Conservation (phyloP, 2,797 vertebrate species). For the Chiroxiphia lanceolata region DNA sequence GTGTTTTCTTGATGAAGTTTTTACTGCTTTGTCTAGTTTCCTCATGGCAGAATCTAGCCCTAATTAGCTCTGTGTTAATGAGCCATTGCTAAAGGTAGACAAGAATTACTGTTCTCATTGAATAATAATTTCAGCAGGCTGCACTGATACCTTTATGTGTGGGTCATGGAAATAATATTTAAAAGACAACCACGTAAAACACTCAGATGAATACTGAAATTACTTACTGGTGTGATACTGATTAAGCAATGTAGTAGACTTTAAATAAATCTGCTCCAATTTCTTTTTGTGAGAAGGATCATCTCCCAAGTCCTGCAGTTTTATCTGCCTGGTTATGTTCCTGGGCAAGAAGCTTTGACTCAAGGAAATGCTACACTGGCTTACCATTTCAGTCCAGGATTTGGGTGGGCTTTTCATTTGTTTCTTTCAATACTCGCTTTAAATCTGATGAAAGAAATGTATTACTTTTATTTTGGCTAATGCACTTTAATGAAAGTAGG, state of each 20-base stretch:
- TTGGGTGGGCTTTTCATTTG: background rate
- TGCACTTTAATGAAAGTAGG: background rate
- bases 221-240: background rate
- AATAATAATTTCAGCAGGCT: background rate
- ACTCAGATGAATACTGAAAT: background rate
- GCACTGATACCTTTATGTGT: background rate
- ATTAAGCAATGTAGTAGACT: background rate
- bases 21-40: background rate
- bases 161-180: background rate
- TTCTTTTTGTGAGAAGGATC: background rate
- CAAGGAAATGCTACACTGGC: background rate
- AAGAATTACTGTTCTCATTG: background rate
- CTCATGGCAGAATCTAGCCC: background rate
- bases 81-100: background rate
- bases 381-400: background rate
- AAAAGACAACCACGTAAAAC: background rate
- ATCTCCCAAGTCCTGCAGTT: background rate
- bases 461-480: constrained; percentile 2
- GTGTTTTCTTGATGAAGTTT: background rate
- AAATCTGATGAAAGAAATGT: background rate
- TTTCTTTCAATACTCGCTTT: background rate
- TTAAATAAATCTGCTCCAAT: background rate
- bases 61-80: constrained; percentile 16
- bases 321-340: background rate
- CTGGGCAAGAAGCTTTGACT: background rate